These are phyloP conservation scores for Chrysina gloriosa DNA, from an alignment of 2,888 invertebrate genomes.

Conservation along the genomic window DNA sequence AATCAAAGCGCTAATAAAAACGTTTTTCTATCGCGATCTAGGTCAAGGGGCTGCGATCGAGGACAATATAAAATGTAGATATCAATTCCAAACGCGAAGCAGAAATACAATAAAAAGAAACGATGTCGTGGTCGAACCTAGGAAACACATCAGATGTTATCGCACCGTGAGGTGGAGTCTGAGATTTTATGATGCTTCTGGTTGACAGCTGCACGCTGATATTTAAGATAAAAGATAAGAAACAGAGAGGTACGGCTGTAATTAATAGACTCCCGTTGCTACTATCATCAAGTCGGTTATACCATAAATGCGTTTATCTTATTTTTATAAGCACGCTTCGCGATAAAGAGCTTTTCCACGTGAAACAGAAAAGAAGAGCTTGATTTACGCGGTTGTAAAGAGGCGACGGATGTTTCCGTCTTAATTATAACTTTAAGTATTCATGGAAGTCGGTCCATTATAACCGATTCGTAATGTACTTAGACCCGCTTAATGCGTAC, in stretches of 20 bases:
- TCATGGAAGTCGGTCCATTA: too few relatives aligned
- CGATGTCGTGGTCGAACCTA: neutral
- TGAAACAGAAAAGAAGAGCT: too few relatives aligned
- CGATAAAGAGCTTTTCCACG: too few relatives aligned
- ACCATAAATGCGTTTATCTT: too few relatives aligned
- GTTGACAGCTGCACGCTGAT: neutral
- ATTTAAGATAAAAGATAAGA: constrained; percentile 8
- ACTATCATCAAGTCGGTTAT: neutral
- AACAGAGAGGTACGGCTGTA: neutral
- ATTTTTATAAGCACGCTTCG: too few relatives aligned
- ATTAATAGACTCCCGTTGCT: neutral
- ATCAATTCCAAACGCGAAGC: constrained; percentile 8
- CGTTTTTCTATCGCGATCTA: constrained; percentile 8
- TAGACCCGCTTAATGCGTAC: too few relatives aligned
- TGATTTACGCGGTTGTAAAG: too few relatives aligned
- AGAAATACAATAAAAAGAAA: neutral
- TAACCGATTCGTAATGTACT: too few relatives aligned
- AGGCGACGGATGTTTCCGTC: too few relatives aligned
- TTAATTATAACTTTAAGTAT: too few relatives aligned
- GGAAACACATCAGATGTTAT: neutral
- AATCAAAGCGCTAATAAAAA: constrained; percentile 8
- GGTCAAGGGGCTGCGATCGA: constrained; percentile 8
- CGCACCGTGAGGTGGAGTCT: neutral
- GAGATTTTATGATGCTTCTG: neutral
- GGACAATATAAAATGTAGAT: constrained; percentile 16